These are phyloP conservation scores for Habrosyne pyritoides DNA, from an alignment of 2,888 invertebrate species.

Conservation along the genomic window DNA sequence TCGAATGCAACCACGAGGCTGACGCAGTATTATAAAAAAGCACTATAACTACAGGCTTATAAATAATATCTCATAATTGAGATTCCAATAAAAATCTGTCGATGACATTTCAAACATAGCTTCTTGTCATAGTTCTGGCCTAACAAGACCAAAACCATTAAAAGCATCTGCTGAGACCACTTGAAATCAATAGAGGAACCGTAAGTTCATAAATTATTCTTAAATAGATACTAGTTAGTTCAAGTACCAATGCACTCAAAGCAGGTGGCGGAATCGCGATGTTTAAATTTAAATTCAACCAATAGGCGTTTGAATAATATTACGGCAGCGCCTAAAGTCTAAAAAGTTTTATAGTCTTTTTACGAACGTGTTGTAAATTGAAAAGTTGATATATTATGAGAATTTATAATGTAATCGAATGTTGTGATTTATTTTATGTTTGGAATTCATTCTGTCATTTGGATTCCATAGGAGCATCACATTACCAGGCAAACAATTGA, in stretches of 20 bases:
- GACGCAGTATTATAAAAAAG: too few species aligned
- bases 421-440: background rate
- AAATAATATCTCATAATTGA: background rate
- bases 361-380: slow-evolving; percentile 8
- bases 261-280: slow-evolving; percentile 44
- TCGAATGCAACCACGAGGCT: too few species aligned
- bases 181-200: slow-evolving; percentile 53
- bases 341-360: slow-evolving; percentile 12
- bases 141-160: slow-evolving; percentile 53
- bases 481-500: background rate
- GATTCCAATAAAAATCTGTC: background rate
- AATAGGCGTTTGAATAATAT: background rate
- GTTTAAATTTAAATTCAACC: background rate
- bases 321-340: background rate
- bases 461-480: background rate
- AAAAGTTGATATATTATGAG: slow-evolving; percentile 1
- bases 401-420: slow-evolving; percentile 1
- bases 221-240: slow-evolving; percentile 61
- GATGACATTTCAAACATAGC: slow-evolving; percentile 3
- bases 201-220: slow-evolving; percentile 62
- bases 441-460: background rate
- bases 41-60: too few species aligned
- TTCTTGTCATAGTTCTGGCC: slow-evolving; percentile 23
- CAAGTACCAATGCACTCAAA: slow-evolving; percentile 45
- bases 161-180: slow-evolving; percentile 53